phyloP scores from a whole-genome alignment of 2,888 invertebrate genomes.

The Pandemis heparana region DNA sequence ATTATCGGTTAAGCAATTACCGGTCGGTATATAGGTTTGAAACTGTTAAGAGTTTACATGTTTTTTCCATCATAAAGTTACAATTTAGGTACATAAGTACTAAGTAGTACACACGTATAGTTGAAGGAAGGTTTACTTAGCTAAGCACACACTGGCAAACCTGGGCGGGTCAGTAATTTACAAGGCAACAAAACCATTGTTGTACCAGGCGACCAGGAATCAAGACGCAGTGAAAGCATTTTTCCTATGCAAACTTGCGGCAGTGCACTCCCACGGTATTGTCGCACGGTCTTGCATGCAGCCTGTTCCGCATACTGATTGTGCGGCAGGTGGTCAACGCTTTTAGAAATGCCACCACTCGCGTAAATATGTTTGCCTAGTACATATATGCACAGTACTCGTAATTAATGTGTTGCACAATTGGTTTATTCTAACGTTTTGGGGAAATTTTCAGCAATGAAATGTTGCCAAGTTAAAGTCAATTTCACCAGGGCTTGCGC shows the following conservation, averaged over 20 bases:
- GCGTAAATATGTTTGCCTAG: conserved; percentile 31
- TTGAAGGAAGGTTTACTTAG: neutral
- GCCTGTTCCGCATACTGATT: conserved; percentile 39
- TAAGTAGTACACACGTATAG: no score
- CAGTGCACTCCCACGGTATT: conserved; percentile 26
- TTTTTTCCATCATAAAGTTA: neutral
- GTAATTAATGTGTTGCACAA: neutral
- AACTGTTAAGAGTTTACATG: neutral
- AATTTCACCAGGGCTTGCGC: no score
- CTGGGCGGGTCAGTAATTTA: neutral
- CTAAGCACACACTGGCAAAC: neutral
- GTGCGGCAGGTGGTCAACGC: conserved; percentile 26
- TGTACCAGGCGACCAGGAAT: conserved; percentile 24
- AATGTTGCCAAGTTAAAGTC: no score
- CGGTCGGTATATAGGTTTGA: neutral
- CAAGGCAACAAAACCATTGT: neutral
- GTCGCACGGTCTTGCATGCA: conserved; percentile 11
- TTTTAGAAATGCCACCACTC: conserved; percentile 27
- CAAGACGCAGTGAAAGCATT: conserved; percentile 29
- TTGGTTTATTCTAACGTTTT: neutral
- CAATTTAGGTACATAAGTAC: neutral
- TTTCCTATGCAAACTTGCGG: conserved; percentile 26
- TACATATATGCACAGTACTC: neutral
- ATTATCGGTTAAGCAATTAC: neutral
- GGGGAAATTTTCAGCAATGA: no score